Conservation (phyloP, 1,140 invertebrate genomes). For the Orius insidiosus region DNA sequence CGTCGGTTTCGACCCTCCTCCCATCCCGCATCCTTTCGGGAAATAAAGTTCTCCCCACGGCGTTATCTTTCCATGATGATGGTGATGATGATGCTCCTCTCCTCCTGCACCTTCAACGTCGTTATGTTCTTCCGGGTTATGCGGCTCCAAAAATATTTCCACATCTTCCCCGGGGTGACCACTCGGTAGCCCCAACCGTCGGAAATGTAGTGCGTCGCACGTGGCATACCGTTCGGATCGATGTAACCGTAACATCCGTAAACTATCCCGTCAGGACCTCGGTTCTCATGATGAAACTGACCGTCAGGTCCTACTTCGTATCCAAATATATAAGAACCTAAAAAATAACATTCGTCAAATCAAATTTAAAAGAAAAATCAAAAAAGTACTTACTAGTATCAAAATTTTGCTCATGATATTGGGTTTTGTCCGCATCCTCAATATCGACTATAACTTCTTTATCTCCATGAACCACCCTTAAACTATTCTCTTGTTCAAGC, state of each 20-base stretch:
- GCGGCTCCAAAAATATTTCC: conserved; percentile 41
- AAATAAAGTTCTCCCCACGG: conserved; percentile 41
- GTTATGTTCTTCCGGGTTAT: conserved; percentile 14
- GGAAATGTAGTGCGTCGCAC: conserved; percentile 55
- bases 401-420: conserved; percentile 51
- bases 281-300: conserved; percentile 59
- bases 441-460: conserved; percentile 38
- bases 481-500: no score
- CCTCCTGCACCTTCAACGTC: conserved; percentile 9
- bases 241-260: conserved; percentile 64
- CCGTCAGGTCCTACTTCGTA: conserved; percentile 43
- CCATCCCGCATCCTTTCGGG: conserved; percentile 34
- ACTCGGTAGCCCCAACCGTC: conserved; percentile 59
- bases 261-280: conserved; percentile 51
- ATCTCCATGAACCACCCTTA: conserved; percentile 14
- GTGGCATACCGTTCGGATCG: conserved; percentile 42
- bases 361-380: not conserved
- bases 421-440: conserved; percentile 44
- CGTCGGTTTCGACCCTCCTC: not conserved
- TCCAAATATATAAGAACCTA: conserved; percentile 17
- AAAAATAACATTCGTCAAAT: conserved; percentile 2
- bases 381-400: conserved; percentile 39
- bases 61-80: conserved; percentile 34
- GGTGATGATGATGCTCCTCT: conserved; percentile 23
- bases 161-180: conserved; percentile 46